Evolutionary conservation across 2,797 vertebrate genomes (phyloP), one percentile per base, ranked within the genome.

Genomic region (Trachurus trachurus): DNA sequence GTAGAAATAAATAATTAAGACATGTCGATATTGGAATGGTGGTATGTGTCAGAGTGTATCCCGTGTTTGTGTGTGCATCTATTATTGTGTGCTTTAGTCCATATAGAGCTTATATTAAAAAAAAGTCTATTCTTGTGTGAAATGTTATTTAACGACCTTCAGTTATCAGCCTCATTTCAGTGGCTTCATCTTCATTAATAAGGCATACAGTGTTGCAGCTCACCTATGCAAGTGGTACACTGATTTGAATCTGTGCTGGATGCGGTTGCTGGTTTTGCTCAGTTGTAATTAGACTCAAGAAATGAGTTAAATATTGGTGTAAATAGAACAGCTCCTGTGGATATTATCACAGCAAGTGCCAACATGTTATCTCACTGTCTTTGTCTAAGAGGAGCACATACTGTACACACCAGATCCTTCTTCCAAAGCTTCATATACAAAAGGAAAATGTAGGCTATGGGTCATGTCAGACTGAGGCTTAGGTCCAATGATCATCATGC

Each of bases 311-410:
- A 63, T 52, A 68, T 71, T 68, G 74, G 31, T 57, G 44, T 49
- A 66, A 47, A 62, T 31, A 63, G 59, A 59, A 69, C 58, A 61
- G 34, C 39, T 74, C 42, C 19, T 68, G n/a, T n/a, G 58, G n/a
- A 74, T 79, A 66, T 78, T 53, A 67, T 74, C 63, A 71, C 63
- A 77, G 31, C 29, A 37, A 54, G 70, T 49, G 31, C 65, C 57
- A 53, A 64, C 17, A 40, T 11, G 5, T 66, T 13, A 34, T 13
- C 17, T 52, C 42, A n/a, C n/a, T n/a, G n/a, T n/a, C n/a, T n/a
- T n/a, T n/a, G 17, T 47, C 62, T 22, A 6, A 61, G 8, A 50
- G 10, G 54, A 42, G 34, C 9, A 60, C 39, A 56, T 13, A 50
- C 17, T n/a, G n/a, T n/a, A n/a, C n/a, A n/a, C n/a, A n/a, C n/a